phyloP scores from a whole-genome alignment of 37 sponge, comb jelly and placozoan species.

The Aphrocallistes beatrix region DNA sequence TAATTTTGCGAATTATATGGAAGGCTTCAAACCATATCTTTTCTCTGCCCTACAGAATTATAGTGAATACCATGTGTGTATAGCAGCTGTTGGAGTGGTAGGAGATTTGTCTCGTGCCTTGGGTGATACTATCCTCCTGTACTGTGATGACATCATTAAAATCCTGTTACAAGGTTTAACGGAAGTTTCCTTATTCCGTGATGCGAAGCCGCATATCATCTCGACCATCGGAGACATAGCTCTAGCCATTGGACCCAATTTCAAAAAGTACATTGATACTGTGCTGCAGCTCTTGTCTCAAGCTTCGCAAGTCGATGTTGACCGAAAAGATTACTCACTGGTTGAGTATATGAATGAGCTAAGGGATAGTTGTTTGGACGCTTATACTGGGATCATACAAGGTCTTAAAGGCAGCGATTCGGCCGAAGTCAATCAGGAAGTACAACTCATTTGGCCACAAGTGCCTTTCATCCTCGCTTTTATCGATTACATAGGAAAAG shows the following conservation, averaged over 20 bases:
- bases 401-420: conserved; percentile 65
- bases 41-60: conserved; percentile 47
- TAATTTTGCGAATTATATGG: conserved; percentile 74
- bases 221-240: conserved; percentile 90
- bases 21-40: conserved; percentile 51
- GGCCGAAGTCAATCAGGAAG: conserved; percentile 24
- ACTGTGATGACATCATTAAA: conserved; percentile 56
- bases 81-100: conserved; percentile 91
- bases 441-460: conserved; percentile 48
- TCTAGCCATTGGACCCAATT: conserved; percentile 68
- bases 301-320: conserved; percentile 44
- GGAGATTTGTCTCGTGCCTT: conserved; percentile 81
- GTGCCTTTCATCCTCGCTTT: conserved; percentile 59
- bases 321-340: conserved; percentile 73
- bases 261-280: conserved; percentile 40
- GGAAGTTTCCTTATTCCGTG: conserved; percentile 34
- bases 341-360: conserved; percentile 83
- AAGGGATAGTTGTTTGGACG: conserved; percentile 90
- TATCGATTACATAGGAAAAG: conserved; percentile 50
- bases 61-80: conserved; percentile 72
- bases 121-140: conserved; percentile 27
- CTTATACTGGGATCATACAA: conserved; percentile 92
- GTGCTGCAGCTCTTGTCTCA: conserved; percentile 68
- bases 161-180: conserved; percentile 50
- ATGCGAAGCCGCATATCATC: conserved; percentile 79